Conservation (phyloP, 2,888 invertebrate species). For the Adineta ricciae region DNA sequence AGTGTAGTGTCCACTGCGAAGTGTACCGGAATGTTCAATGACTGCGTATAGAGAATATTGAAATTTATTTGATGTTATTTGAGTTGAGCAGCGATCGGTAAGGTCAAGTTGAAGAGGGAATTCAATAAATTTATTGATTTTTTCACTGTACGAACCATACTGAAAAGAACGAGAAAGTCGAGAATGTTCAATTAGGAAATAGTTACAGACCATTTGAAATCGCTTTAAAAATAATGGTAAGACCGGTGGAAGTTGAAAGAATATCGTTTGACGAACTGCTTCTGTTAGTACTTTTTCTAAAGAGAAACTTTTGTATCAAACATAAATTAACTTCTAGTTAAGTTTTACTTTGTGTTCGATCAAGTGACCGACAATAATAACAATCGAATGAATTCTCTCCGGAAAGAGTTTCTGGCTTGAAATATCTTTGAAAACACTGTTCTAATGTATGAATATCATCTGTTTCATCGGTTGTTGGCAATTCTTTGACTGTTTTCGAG, state of each 20-base stretch:
- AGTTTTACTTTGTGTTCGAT: neutral
- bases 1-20: neutral
- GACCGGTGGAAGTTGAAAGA: neutral
- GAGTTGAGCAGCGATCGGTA: neutral
- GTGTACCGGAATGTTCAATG: conserved; percentile 17
- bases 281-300: conserved; percentile 14
- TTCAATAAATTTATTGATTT: neutral
- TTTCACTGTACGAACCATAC: neutral
- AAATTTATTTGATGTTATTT: neutral
- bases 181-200: neutral
- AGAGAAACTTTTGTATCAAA: neutral
- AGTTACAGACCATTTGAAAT: neutral
- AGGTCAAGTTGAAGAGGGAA: conserved; percentile 12
- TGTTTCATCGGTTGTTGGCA: neutral
- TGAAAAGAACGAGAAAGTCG: neutral
- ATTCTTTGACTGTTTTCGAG: neutral
- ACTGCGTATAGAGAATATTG: neutral
- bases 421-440: conserved; percentile 6
- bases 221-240: conserved; percentile 2
- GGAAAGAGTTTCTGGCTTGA: neutral
- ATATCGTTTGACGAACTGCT: neutral
- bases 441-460: neutral
- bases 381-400: conserved; percentile 18
- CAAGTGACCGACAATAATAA: conserved; percentile 16
- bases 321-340: neutral